Conservation (phyloP, 2,113 vertebrate species). For the Rhagologus leucostigma region DNA sequence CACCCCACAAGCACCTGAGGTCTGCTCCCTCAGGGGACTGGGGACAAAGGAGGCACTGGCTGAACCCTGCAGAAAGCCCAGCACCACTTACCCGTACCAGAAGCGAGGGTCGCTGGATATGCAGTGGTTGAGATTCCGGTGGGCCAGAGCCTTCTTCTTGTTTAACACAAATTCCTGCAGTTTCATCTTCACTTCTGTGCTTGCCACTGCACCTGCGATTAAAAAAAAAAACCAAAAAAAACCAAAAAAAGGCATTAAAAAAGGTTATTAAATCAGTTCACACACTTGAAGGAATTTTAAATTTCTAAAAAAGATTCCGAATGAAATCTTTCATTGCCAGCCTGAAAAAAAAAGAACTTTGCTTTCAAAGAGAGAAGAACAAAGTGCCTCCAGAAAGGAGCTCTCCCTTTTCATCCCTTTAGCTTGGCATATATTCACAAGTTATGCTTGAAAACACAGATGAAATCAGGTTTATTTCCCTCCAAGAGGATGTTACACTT, state of each 20-base stretch:
- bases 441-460: background rate
- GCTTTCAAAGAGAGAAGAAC: background rate
- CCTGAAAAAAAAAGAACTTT: background rate
- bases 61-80: background rate
- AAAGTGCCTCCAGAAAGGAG: background rate
- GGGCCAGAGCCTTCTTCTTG: conserved; percentile 96
- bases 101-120: conserved; percentile 90
- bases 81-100: conserved; percentile 92
- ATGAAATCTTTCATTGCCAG: background rate
- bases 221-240: background rate
- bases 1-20: background rate
- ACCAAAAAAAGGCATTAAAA: background rate
- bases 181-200: conserved; percentile 98
- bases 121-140: conserved; percentile 94
- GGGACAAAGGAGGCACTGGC: background rate
- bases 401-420: background rate
- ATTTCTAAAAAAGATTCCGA: background rate
- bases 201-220: conserved; percentile 90
- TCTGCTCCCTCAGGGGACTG: background rate
- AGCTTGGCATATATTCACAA: background rate
- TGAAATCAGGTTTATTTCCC: background rate
- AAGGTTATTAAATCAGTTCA: background rate
- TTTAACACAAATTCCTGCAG: conserved; percentile 96
- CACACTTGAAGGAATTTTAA: background rate
- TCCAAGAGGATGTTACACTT: background rate